Evolutionary conservation across 2,113 vertebrate genomes (phyloP).

Genomic region (Numida meleagris): DNA sequence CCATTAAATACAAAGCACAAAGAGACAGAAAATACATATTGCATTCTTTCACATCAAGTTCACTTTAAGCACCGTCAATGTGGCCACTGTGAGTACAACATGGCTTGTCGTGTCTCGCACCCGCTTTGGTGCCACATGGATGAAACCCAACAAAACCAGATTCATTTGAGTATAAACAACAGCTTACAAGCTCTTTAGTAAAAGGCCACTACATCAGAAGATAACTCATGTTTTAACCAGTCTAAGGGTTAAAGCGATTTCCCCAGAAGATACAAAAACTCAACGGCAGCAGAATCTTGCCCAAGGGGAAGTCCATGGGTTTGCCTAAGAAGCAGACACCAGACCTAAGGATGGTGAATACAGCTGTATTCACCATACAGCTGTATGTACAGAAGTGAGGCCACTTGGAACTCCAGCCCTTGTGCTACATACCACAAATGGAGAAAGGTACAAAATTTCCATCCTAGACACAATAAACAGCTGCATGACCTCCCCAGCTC

Average conservation of each 20-base stretch:
- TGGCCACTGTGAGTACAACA: not conserved
- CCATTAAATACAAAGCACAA: not conserved
- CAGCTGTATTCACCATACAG: too few species aligned
- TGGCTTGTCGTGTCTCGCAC: too few species aligned
- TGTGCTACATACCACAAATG: not conserved
- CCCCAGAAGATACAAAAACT: not conserved
- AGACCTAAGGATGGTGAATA: rapidly evolving
- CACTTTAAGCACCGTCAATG: not conserved
- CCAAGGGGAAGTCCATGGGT: not conserved
- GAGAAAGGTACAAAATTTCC: not conserved
- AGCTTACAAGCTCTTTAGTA: not conserved
- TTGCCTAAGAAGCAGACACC: not conserved
- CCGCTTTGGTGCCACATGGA: too few species aligned
- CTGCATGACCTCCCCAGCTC: not conserved
- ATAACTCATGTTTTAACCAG: not conserved
- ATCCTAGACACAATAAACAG: not conserved
- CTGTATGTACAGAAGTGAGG: too few species aligned
- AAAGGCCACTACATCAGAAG: rapidly evolving
- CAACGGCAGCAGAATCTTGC: not conserved
- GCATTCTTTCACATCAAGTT: not conserved
- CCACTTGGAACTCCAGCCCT: not conserved
- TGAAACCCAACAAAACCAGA: not conserved
- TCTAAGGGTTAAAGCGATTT: not conserved
- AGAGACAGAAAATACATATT: not conserved
- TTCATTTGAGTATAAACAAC: not conserved